Percentiles rank a stretch among this genome's conserved stretches.
phyloP scores from a whole-genome alignment of 2,888 invertebrate species.

The Lepidocyrtinus sp. region DNA sequence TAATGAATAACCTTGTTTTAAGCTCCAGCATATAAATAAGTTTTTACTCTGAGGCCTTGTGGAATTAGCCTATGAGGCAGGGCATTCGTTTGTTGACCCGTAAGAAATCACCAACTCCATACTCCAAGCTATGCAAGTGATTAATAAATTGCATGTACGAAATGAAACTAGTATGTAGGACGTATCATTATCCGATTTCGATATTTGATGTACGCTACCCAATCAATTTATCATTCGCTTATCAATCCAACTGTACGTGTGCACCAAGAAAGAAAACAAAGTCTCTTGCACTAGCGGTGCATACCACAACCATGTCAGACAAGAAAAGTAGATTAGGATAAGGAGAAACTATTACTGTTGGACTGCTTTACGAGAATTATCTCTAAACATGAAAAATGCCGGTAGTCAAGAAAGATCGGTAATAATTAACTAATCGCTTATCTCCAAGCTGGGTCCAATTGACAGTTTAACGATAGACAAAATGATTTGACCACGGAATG shows the following conservation, averaged over 20 bases:
- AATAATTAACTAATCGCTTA: background rate
- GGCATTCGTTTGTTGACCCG: background rate
- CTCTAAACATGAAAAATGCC: background rate
- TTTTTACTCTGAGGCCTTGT: background rate
- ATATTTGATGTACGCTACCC: background rate
- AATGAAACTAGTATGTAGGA: background rate
- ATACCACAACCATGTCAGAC: background rate
- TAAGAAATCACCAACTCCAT: background rate
- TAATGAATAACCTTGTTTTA: background rate
- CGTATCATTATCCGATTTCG: background rate
- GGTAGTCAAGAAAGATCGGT: background rate
- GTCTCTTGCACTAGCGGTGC: background rate
- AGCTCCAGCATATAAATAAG: background rate
- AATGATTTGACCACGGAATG: background rate
- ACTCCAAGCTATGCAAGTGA: background rate
- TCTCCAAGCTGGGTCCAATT: background rate
- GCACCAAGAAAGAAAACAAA: no score
- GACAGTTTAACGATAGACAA: background rate
- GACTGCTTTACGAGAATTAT: background rate
- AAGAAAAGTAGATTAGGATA: background rate
- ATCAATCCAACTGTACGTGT: background rate
- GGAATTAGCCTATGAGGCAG: no score
- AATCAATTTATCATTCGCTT: background rate
- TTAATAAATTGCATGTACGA: background rate
- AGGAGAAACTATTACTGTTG: background rate